Base-by-base conservation (phyloP, 2,113 vertebrate species). In the Bos taurus region DNA sequence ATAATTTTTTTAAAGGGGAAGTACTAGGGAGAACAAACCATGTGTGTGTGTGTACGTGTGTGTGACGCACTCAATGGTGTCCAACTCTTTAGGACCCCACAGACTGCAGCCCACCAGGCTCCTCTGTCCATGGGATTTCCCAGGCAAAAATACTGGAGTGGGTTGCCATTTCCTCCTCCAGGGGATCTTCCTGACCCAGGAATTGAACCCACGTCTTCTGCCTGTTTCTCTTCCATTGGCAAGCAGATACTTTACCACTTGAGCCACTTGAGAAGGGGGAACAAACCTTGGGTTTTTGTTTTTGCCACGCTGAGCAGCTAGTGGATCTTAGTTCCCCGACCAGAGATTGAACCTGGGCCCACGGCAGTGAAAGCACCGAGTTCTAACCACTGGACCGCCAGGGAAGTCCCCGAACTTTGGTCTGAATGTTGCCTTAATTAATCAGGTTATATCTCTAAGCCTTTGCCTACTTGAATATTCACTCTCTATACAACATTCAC, bases 381-480 rank as follows among this genome's bases (percentile, higher is more conserved):
- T 77, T 77, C 71, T 77, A 77, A 77, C 71, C 0, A 0, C 71
- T 77, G 40, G 71, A 43, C 21, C 3, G 3, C 71, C 40, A 77
- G 23, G 36, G 23, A 77, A 43, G 71, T 77, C 71, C 71, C 36
- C 71, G 43, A 13, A 77, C 71, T 77, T 98, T 67, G 87, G n/a
- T 84, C 90, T 92, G 92, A 92, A 56, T 81, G 36, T 84, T 94
- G 50, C 56, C 46, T 95, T 62, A 62, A 67, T 90, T 91, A 95
- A 74, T 62, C 48, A 59, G 52, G 64, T 91, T 80, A 46, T 33
- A 54, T 82, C 33, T 43, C 21, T 88, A 64, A 64, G 21, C 30
- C 56, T 82, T 95, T 88, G 25, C 64, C 74, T 50, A 71, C 26
- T 26, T 92, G 11, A 80, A 86, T 62, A 92, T 56, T 33, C 6